Conservation (phyloP, 1,140 invertebrate species). For the Eupeodes corollae region DNA sequence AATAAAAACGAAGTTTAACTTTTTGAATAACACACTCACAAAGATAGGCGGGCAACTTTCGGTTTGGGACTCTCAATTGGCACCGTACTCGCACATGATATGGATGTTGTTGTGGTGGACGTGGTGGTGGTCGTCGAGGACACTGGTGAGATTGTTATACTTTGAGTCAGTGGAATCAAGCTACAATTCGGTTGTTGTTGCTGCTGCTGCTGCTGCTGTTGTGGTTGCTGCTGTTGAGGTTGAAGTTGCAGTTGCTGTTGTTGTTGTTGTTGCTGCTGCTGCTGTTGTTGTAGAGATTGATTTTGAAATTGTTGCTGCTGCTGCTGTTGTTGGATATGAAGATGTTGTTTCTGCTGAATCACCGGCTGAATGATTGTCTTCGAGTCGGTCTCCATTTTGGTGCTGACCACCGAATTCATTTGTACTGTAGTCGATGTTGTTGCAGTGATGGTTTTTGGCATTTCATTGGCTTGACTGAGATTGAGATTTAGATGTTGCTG, state of each 20-base stretch:
- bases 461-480: not conserved
- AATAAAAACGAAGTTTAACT: conserved; percentile 9
- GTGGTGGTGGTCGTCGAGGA: not conserved
- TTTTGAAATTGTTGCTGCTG: conserved; percentile 4
- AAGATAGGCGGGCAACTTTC: conserved; percentile 37
- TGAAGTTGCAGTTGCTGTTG: not conserved
- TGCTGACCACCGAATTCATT: not conserved
- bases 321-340: conserved; percentile 1
- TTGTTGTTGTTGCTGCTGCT: conserved; percentile 1
- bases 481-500: not conserved
- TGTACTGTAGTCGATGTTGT: not conserved
- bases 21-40: conserved; percentile 39
- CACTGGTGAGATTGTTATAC: not conserved
- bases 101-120: conserved; percentile 2
- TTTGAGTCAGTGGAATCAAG: not conserved
- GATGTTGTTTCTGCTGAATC: conserved; percentile 1
- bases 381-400: not conserved
- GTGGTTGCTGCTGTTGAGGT: not conserved
- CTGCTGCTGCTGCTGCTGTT: not conserved
- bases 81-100: conserved; percentile 8
- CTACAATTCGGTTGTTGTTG: not conserved
- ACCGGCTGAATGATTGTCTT: not conserved
- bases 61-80: conserved; percentile 25
- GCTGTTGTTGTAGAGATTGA: not conserved
- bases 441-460: not conserved